Percentiles rank a stretch among this genome's conserved stretches.
These are phyloP conservation scores for Xiphophorus maculatus DNA, from an alignment of 2,113 vertebrate genomes.

Conservation along the genomic window DNA sequence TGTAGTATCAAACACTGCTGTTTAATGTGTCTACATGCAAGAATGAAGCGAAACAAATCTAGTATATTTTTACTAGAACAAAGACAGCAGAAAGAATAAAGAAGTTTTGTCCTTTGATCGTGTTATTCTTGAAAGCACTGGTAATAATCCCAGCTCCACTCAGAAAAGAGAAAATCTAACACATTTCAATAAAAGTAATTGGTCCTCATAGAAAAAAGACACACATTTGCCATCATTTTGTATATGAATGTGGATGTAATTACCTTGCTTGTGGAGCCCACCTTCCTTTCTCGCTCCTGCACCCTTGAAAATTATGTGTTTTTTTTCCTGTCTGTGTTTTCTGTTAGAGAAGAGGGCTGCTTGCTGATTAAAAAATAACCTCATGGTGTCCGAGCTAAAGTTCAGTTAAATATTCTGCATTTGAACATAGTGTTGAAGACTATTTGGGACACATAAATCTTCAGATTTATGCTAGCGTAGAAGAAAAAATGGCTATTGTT, in stretches of 20 bases:
- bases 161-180: conserved; percentile 83
- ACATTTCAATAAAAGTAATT: conserved; percentile 90
- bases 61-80: background rate
- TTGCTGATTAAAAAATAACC: conserved; percentile 69
- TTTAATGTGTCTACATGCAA: background rate
- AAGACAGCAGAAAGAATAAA: conserved; percentile 76
- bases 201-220: conserved; percentile 81
- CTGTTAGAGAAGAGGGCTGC: conserved; percentile 74
- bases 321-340: conserved; percentile 80
- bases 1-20: background rate
- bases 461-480: conserved; percentile 28
- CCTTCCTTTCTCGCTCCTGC: conserved; percentile 60
- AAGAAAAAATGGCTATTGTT: conserved; percentile 15
- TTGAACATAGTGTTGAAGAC: conserved; percentile 45
- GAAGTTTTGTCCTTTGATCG: conserved; percentile 75
- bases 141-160: conserved; percentile 82
- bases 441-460: conserved; percentile 36
- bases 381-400: conserved; percentile 54
- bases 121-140: conserved; percentile 79
- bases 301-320: conserved; percentile 73
- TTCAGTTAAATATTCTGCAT: conserved; percentile 34
- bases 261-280: conserved; percentile 79
- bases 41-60: conserved; percentile 3
- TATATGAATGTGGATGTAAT: conserved; percentile 83
- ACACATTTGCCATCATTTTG: conserved; percentile 68